These are phyloP conservation scores for Pelodytes ibericus DNA, from an alignment of 2,797 vertebrate genomes.

Conservation along the genomic window DNA sequence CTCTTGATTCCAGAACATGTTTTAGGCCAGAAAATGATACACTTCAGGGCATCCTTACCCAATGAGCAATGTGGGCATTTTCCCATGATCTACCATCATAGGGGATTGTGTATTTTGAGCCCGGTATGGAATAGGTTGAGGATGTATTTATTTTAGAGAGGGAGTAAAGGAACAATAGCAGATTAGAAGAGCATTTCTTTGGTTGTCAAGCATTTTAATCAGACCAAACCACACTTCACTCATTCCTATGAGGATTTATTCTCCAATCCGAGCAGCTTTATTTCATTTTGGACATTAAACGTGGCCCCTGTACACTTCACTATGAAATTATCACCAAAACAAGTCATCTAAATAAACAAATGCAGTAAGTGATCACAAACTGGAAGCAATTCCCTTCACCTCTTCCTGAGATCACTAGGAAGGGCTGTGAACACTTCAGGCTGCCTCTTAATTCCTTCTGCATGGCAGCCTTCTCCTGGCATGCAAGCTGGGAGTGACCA, in stretches of 20 bases:
- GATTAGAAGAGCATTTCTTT: conserved; percentile 42
- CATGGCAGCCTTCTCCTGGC: conserved; percentile 50
- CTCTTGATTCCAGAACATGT: too few relatives aligned
- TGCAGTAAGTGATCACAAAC: conserved; percentile 31
- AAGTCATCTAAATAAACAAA: conserved; percentile 40
- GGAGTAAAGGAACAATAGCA: conserved; percentile 17
- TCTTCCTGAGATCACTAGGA: conserved; percentile 25
- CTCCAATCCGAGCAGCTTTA: conserved; percentile 43
- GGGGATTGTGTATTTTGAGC: too few relatives aligned
- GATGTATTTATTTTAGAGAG: conserved; percentile 4
- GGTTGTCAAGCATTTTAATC: conserved; percentile 38
- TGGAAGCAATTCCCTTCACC: conserved; percentile 10
- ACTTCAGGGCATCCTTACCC: too few relatives aligned
- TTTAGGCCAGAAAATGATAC: too few relatives aligned
- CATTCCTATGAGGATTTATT: conserved; percentile 41
- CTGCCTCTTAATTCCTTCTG: conserved; percentile 47
- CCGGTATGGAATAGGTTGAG: neutral
- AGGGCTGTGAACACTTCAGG: conserved; percentile 24
- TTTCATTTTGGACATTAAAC: conserved; percentile 49
- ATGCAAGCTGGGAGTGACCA: conserved; percentile 49
- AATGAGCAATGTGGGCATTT: too few relatives aligned
- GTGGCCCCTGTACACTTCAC: conserved; percentile 39
- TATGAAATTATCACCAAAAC: conserved; percentile 44
- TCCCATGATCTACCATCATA: too few relatives aligned
- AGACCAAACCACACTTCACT: conserved; percentile 42